These are phyloP conservation scores for Micoletzkya japonica DNA, from an alignment of 2,888 invertebrate species.

Conservation along the genomic window DNA sequence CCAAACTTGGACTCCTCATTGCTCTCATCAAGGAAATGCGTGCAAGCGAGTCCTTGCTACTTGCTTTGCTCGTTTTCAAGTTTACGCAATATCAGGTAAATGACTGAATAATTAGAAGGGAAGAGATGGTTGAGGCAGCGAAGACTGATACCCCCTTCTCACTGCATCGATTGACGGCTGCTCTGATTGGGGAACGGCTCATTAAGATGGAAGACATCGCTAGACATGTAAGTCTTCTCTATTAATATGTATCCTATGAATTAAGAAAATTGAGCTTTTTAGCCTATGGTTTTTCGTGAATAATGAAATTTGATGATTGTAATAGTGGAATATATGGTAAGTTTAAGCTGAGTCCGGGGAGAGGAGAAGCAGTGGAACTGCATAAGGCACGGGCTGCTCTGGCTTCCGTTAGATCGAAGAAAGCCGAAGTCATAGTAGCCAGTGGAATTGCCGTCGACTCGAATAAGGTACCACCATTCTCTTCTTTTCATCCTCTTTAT, in stretches of 20 bases:
- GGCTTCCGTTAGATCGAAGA: slow-evolving; percentile 74
- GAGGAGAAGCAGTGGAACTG: slow-evolving; percentile 44
- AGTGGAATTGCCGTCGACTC: slow-evolving; percentile 13
- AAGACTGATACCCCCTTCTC: slow-evolving; percentile 66
- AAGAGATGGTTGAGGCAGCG: slow-evolving; percentile 21
- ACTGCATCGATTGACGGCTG: slow-evolving; percentile 84
- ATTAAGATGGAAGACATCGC: slow-evolving; percentile 86
- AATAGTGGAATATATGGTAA: neutral
- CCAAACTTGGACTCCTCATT: slow-evolving; percentile 72
- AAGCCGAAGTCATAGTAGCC: slow-evolving; percentile 64
- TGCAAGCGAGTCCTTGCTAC: slow-evolving; percentile 75
- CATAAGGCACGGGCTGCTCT: slow-evolving; percentile 67
- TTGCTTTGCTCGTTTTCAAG: slow-evolving; percentile 82
- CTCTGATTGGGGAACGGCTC: slow-evolving; percentile 84
- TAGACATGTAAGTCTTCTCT: slow-evolving; percentile 76
- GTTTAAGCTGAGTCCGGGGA: slow-evolving; percentile 48
- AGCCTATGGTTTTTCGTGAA: neutral
- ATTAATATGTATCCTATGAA: neutral
- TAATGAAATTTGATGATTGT: neutral
- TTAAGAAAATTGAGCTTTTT: neutral
- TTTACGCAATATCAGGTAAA: slow-evolving; percentile 71
- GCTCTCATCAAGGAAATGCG: slow-evolving; percentile 84
- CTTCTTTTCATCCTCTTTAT: too few species aligned
- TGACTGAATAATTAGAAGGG: neutral
- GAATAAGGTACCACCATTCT: slow-evolving; percentile 4